Conservation (phyloP, 2,113 vertebrate genomes). For the Hyperoodon ampullatus region DNA sequence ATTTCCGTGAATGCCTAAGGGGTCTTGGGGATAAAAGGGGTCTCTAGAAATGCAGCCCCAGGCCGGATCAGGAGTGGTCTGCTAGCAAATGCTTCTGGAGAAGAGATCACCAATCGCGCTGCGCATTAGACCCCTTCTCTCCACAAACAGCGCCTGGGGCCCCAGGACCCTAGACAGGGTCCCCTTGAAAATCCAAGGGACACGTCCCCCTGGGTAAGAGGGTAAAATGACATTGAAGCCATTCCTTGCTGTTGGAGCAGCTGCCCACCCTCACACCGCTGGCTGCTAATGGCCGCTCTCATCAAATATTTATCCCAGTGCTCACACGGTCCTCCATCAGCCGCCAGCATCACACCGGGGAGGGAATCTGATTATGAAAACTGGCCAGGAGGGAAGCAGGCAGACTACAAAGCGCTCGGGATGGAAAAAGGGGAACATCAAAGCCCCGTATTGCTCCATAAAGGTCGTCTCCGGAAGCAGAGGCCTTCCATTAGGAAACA, state of each 20-base stretch:
- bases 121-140: constrained; percentile 14
- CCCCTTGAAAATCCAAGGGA: constrained; percentile 62
- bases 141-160: accelerated
- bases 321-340: constrained; percentile 27
- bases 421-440: constrained; percentile 50
- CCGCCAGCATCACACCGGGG: constrained; percentile 18
- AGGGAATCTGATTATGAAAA: constrained; percentile 67
- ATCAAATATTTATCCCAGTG: constrained; percentile 81
- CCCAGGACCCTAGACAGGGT: not conserved
- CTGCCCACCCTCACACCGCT: not conserved
- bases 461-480: constrained; percentile 56
- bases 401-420: constrained; percentile 62
- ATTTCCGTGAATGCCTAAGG: not conserved
- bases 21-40: no score
- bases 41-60: not conserved
- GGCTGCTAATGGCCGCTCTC: constrained; percentile 63
- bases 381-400: constrained; percentile 68
- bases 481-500: constrained; percentile 1
- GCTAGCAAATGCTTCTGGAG: constrained; percentile 54
- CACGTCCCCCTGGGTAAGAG: constrained; percentile 55
- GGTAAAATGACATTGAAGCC: constrained; percentile 55
- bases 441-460: constrained; percentile 61
- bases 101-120: constrained; percentile 48
- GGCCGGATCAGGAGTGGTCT: not conserved
- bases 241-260: not conserved